A percentile compares a stretch with the other conserved stretches of the same genome.
phyloP scores from a whole-genome alignment of 1,140 invertebrate species.

The Philopotamus ludificatus region DNA sequence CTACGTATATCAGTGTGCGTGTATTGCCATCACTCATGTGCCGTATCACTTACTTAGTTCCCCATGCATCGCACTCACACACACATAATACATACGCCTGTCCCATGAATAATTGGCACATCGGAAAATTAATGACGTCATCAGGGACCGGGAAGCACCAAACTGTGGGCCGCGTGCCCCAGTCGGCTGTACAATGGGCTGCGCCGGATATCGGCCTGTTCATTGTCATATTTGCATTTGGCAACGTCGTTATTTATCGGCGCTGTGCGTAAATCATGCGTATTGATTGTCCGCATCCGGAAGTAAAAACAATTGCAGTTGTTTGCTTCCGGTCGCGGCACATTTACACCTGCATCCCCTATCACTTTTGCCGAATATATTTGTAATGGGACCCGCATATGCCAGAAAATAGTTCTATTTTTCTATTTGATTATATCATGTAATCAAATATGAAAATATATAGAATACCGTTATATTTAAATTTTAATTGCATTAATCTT shows the following conservation, averaged over 20 bases:
- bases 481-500: too few relatives aligned
- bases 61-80: not conserved
- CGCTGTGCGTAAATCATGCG: not conserved
- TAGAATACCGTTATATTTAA: too few relatives aligned
- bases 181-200: not conserved
- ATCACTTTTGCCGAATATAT: too few relatives aligned
- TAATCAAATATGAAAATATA: too few relatives aligned
- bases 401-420: too few relatives aligned
- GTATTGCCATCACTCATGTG: not conserved
- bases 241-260: not conserved
- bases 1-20: not conserved
- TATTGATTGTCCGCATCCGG: not conserved
- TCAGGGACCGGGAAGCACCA: slow-evolving; percentile 14
- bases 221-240: not conserved
- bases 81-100: slow-evolving; percentile 6
- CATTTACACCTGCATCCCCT: too few relatives aligned
- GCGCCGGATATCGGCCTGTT: not conserved
- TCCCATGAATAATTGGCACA: slow-evolving; percentile 39
- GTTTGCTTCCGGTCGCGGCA: too few relatives aligned
- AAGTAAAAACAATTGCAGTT: not conserved
- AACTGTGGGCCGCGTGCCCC: slow-evolving; percentile 7
- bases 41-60: slow-evolving; percentile 10
- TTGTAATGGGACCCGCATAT: too few relatives aligned
- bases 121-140: slow-evolving; percentile 39
- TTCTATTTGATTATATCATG: too few relatives aligned